Conservation (phyloP, 2,888 invertebrate genomes). For the Hymenopus coronatus region DNA sequence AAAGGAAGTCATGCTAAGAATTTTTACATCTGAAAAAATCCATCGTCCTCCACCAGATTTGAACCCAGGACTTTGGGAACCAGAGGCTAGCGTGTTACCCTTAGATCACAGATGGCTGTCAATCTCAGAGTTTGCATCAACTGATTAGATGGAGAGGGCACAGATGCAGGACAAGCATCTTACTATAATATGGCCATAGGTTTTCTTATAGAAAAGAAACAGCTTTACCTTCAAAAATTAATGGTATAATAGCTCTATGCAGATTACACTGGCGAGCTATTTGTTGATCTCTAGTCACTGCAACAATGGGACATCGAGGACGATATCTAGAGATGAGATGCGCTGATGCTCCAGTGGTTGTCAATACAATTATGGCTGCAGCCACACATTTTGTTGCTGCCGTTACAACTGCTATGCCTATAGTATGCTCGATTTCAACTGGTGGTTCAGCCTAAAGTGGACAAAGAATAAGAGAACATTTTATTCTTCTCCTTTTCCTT, state of each 20-base stretch:
- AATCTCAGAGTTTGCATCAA: too few species aligned
- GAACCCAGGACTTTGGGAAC: too few species aligned
- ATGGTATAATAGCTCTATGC: slow-evolving; percentile 68
- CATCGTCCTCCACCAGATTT: too few species aligned
- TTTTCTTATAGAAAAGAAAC: not conserved
- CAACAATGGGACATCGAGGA: not conserved
- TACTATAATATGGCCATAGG: too few species aligned
- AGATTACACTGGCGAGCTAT: not conserved
- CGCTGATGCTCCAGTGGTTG: not conserved
- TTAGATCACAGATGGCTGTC: too few species aligned
- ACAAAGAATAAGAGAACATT: too few species aligned
- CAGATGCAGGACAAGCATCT: too few species aligned
- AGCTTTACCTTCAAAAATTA: slow-evolving; percentile 71
- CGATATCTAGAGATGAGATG: not conserved
- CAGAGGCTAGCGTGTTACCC: too few species aligned
- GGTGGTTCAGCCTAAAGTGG: slow-evolving; percentile 57
- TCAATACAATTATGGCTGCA: not conserved
- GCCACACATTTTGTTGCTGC: not conserved
- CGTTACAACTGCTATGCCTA: slow-evolving; percentile 57
- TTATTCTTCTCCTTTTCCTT: too few species aligned
- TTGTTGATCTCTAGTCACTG: not conserved
- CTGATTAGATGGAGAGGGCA: too few species aligned
- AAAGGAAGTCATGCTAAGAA: too few species aligned
- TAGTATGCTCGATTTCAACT: slow-evolving; percentile 84
- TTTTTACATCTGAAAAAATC: too few species aligned